Conservation (phyloP, 1,140 invertebrate species). For the Antheraea mylitta region DNA sequence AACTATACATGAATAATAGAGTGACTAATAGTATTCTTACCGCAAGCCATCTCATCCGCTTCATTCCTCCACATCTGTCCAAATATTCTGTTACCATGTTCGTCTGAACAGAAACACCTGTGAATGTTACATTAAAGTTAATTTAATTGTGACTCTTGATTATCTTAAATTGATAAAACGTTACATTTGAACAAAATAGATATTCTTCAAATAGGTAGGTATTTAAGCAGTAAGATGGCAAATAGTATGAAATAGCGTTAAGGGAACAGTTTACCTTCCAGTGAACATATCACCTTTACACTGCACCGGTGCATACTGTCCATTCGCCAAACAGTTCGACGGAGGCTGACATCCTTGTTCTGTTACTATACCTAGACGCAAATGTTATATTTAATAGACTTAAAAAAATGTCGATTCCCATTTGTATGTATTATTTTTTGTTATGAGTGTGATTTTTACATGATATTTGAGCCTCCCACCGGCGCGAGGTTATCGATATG, state of each 20-base stretch:
- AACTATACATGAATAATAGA: conserved; percentile 7
- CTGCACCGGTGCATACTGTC: conserved; percentile 78
- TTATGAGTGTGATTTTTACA: no score
- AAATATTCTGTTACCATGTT: conserved; percentile 77
- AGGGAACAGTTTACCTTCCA: conserved; percentile 65
- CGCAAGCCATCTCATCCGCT: conserved; percentile 77
- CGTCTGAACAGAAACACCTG: conserved; percentile 80
- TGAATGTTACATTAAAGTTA: conserved; percentile 17
- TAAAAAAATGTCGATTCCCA: no score
- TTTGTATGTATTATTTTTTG: no score
- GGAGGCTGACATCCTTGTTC: conserved; percentile 49
- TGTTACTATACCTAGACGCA: background rate
- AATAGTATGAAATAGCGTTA: background rate
- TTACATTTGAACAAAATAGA: background rate
- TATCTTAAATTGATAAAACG: background rate
- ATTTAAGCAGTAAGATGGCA: no score
- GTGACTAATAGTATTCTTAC: conserved; percentile 34
- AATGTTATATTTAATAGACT: background rate
- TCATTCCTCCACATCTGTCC: conserved; percentile 77
- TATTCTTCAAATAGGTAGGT: background rate
- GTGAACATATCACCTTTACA: conserved; percentile 79
- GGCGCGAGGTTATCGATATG: no score
- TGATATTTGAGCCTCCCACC: no score
- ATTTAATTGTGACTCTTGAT: background rate
- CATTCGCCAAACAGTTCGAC: conserved; percentile 75